Evolutionary conservation across 1,140 invertebrate species (phyloP).

Genomic region (Aphaenogaster ashmeadi): DNA sequence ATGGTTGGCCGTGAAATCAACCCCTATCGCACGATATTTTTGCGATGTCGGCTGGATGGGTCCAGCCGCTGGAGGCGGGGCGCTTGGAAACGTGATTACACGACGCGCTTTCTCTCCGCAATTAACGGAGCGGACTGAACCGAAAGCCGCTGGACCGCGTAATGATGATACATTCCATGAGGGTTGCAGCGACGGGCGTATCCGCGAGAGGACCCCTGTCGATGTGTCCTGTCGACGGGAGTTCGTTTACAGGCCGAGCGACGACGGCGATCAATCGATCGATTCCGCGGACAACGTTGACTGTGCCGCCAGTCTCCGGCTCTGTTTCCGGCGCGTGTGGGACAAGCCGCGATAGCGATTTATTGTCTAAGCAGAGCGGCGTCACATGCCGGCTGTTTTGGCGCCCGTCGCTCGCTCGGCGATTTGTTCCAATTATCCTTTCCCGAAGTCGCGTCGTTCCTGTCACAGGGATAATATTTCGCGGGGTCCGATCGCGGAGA

Average conservation of each 20-base stretch:
- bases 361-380: constrained; percentile 50
- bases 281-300: constrained; percentile 65
- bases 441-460: constrained; percentile 12
- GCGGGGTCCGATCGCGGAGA: constrained; percentile 3
- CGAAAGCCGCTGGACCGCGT: constrained; percentile 72
- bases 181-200: constrained; percentile 56
- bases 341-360: constrained; percentile 41
- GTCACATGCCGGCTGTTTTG: constrained; percentile 13
- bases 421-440: constrained; percentile 49
- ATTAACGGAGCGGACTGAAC: constrained; percentile 75
- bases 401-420: not conserved
- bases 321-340: constrained; percentile 21
- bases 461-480: constrained; percentile 26
- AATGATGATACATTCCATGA: constrained; percentile 79
- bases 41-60: constrained; percentile 62
- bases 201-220: constrained; percentile 54
- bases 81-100: constrained; percentile 71
- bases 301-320: constrained; percentile 11
- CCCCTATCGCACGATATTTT: constrained; percentile 69
- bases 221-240: constrained; percentile 63
- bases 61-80: constrained; percentile 17
- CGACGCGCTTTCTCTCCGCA: constrained; percentile 74
- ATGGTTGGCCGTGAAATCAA: constrained; percentile 63
- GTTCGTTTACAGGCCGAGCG: constrained; percentile 65
- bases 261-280: constrained; percentile 69